Evolutionary conservation across 1,140 invertebrate species (phyloP), one percentile per base, ranked within the genome.

Genomic region (Maconellicoccus hirsutus): DNA sequence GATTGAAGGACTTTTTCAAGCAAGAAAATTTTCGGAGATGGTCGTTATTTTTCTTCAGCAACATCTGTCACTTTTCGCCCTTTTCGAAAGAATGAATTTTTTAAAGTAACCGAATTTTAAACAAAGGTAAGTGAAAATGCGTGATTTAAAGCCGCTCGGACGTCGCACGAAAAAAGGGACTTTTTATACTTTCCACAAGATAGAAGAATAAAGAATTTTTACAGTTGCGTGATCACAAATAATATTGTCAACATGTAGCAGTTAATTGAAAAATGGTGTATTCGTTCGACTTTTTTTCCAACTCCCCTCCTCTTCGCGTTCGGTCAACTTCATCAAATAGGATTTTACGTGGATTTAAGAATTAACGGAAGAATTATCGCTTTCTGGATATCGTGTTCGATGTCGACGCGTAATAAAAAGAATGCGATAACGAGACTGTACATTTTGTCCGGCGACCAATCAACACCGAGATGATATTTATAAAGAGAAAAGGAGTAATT

Each of bases 61-160:
- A 52, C 42, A 52, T 52, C 42, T 52, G 42, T 52, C 42, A 52
- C 42, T 16, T 52, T 52, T 52, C n/a, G 2, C 42, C 42, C 42
- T 52, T 52, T 52, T 52, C 42, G 42, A 52, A 52, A 52, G 42
- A 52, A 52, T 52, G 42, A 52, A 52, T 52, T 52, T 52, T 52
- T 52, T 52, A 52, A 52, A 52, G 6, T 52, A 52, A 52, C 42
- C 42, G 42, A 52, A 52, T 52, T 52, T 52, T 52, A 52, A 52
- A 52, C 42, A 52, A 52, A 52, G n/a, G 42, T 33, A 33, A 33
- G 4, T 19, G 42, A 52, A 19, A 14, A 52, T 16, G 42, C 42
- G 42, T 52, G 42, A 52, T 52, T 52, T 52, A 52, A 16, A 52
- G 42, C n/a, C 29, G n/a, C n/a, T 52, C 16, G 42, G 6, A 4